phyloP scores from a whole-genome alignment of 2,888 invertebrate genomes.

The Chloromyia formosa region DNA sequence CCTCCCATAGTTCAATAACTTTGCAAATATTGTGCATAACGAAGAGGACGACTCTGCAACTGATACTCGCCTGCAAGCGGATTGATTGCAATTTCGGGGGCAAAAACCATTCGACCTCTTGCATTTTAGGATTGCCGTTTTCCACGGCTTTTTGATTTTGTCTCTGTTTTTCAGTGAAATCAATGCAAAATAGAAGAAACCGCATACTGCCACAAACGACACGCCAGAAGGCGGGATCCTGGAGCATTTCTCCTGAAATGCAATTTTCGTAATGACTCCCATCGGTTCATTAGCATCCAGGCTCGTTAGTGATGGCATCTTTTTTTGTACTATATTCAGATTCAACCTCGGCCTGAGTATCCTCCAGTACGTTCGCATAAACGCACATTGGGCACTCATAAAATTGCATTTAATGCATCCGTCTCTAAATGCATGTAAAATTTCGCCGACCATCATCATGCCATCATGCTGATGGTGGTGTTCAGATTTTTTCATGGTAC shows the following conservation, averaged over 20 bases:
- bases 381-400: slow-evolving; percentile 19
- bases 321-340: not conserved
- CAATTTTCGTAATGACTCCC: slow-evolving; percentile 34
- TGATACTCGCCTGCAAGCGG: too few relatives aligned
- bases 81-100: too few relatives aligned
- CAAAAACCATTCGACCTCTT: not conserved
- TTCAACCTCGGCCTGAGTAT: not conserved
- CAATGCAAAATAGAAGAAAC: not conserved
- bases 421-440: slow-evolving; percentile 27
- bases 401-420: slow-evolving; percentile 38
- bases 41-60: too few relatives aligned
- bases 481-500: not conserved
- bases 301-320: slow-evolving; percentile 32
- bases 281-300: slow-evolving; percentile 35
- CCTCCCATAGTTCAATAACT: too few relatives aligned
- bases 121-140: not conserved
- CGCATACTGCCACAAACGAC: not conserved
- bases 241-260: not conserved
- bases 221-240: not conserved
- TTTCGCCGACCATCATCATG: not conserved
- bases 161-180: slow-evolving; percentile 5
- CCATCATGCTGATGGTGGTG: not conserved
- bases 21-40: too few relatives aligned
- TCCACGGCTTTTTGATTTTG: not conserved
- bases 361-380: not conserved